Evolutionary conservation across 1,140 invertebrate genomes (phyloP), one percentile per base, ranked within the genome.

Genomic region (Tribolium madens): DNA sequence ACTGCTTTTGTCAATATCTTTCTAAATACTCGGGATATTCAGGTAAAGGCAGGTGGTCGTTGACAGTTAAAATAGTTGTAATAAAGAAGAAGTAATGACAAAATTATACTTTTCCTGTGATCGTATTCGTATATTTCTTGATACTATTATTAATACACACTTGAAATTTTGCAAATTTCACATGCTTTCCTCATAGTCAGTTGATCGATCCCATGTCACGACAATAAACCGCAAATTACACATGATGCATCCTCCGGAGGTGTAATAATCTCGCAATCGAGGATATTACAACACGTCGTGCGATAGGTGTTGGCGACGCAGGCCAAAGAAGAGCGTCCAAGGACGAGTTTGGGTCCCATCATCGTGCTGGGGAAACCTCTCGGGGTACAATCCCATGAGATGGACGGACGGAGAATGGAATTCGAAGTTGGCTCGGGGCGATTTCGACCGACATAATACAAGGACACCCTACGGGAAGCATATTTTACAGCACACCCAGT

Each of bases 401-500:
- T 31, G 74, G 72, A 73, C 53, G 70, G 70, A 48, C 46, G 52
- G 68, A 72, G 75, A 76, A 47, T 72, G 75, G 75, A 76, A 72
- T 72, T 76, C 47, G 68, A 57, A 69, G 74, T 69, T 77, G 52
- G 79, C 79, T 74, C 15, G 53, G 73, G 78, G 77, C 75, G 53
- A 46, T 77, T 76, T 60, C 57, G 73, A 76, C 75, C 79, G 79
- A 80, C 78, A 76, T 60, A 77, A 80, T 76, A 79, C 79, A 79
- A 81, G 81, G 76, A 79, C 79, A 78, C 79, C 81, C 79, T 76
- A 68, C 69, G 81, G 81, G 74, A 60, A 75, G 76, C 81, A 82
- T 82, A 82, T 82, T 82, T 82, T 81, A 82, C 79, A 78, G 76
- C 78, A 75, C 76, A 78, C 81, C 79, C 77, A 79, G 64, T 75